Evolutionary conservation across 2,797 vertebrate species (phyloP).

Genomic region (Lates japonicus): DNA sequence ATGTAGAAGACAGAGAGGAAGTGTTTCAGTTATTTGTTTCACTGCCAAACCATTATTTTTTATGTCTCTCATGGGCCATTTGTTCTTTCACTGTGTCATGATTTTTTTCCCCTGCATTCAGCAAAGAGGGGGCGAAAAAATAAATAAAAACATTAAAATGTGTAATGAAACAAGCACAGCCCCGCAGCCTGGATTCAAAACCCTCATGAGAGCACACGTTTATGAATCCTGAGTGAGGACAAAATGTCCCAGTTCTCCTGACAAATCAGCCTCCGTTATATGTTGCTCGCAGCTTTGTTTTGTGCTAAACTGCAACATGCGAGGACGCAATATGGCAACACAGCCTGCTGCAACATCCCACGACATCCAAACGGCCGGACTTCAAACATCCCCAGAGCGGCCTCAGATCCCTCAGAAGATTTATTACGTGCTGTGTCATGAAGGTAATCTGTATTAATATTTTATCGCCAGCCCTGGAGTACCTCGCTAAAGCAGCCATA

Average conservation of each 20-base stretch:
- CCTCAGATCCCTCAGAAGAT: conserved; percentile 32
- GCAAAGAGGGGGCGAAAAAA: conserved; percentile 34
- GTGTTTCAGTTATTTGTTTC: conserved; percentile 45
- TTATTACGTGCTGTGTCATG: conserved; percentile 42
- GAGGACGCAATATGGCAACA: background rate
- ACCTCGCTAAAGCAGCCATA: conserved; percentile 56
- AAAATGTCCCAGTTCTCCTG: conserved; percentile 55
- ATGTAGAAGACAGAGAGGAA: background rate
- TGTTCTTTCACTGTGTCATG: conserved; percentile 46
- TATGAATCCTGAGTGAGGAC: conserved; percentile 40
- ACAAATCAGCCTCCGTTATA: background rate
- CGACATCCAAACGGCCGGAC: background rate
- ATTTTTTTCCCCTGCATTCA: conserved; percentile 38
- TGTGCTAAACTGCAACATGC: conserved; percentile 19
- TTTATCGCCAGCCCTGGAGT: conserved; percentile 38
- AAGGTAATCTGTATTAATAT: conserved; percentile 72
- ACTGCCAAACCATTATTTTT: conserved; percentile 35
- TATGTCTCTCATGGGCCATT: conserved; percentile 43
- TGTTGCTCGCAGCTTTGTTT: conserved; percentile 24
- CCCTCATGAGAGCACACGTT: conserved; percentile 8
- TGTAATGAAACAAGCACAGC: conserved; percentile 15
- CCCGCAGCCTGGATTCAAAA: conserved; percentile 10
- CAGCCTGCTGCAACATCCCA: background rate
- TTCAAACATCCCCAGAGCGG: conserved; percentile 16
- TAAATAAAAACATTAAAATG: conserved; percentile 9